Evolutionary conservation across 2,797 vertebrate genomes (phyloP), one percentile per base, ranked within the genome.

Genomic region (Ceyx erithaca): DNA sequence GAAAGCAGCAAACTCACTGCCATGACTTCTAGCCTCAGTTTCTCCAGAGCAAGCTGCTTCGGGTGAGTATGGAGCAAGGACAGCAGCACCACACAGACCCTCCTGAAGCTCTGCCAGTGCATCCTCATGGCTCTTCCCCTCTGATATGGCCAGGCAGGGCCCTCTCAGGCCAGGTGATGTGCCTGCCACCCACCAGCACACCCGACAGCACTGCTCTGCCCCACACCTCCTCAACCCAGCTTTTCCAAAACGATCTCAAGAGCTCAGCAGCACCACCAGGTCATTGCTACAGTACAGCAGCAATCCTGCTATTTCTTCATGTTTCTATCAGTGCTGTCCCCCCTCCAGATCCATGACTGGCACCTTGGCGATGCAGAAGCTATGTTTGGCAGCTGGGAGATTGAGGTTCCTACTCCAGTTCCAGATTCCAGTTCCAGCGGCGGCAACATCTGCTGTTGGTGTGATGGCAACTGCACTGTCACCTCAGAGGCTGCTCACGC

Each of bases 381-480:
- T 21, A 31, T 55, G 13, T 76, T 92, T 90, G 87, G 89, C 85
- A 88, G 85, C 45, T 25, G 35, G 25, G 52, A 86, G 41, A 75
- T 9, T 28, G 58, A 52, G 16, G 26, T 86, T 57, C 75, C 79
- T 43, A 54, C 93, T 63, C 54, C 4, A 64, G 57, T 64, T 84
- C 90, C 81, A 89, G 85, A 37, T 37, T 37, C 13, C 37, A 37
- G 37, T 37, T 37, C 37, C 37, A 37, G 37, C 35, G 64, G 77
- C 73, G 84, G 75, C 70, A 77, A 35, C 17, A 58, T 94, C 90
- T 89, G 88, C 6, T 87, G 82, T 94, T 89, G 76, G 85, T 91
- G 49, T 96, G 94, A 94, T 10, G 63, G 95, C 73, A 93, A 87
- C 93, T 94, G 94, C 80, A 90, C 72, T 51, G 78, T 87, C 68